These are phyloP conservation scores for Beaufortia kweichowensis DNA, from an alignment of 2,113 vertebrate genomes.

Conservation along the genomic window DNA sequence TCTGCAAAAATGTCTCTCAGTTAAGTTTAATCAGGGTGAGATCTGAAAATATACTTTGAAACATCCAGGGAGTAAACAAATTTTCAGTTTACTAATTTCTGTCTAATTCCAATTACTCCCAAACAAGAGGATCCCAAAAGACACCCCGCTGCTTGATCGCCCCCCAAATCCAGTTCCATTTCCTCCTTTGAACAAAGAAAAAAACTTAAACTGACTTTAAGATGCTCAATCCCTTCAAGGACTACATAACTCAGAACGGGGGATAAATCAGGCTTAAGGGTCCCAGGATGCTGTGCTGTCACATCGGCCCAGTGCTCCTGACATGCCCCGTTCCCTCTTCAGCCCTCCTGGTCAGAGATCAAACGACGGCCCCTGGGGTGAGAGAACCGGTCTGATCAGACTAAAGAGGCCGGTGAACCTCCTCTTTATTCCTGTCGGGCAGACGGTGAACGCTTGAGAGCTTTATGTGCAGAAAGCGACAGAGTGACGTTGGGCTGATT, in stretches of 20 bases:
- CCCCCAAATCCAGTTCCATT: constrained; percentile 33
- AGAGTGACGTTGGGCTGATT: constrained; percentile 42
- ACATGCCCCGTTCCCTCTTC: constrained; percentile 63
- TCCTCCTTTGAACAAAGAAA: constrained; percentile 31
- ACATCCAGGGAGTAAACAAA: background rate
- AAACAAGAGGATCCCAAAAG: background rate
- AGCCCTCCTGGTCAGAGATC: constrained; percentile 72
- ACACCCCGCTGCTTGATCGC: constrained; percentile 21
- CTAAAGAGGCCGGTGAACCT: constrained; percentile 68
- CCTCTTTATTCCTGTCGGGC: constrained; percentile 58
- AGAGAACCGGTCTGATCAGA: constrained; percentile 70
- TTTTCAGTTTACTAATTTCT: constrained; percentile 20
- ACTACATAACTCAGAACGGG: constrained; percentile 37
- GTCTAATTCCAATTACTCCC: constrained; percentile 8
- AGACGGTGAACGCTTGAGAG: constrained; percentile 61
- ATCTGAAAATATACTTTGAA: background rate
- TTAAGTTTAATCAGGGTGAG: constrained; percentile 4
- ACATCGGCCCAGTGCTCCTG: constrained; percentile 61
- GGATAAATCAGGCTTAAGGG: constrained; percentile 46
- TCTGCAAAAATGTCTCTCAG: constrained; percentile 10
- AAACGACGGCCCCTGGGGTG: constrained; percentile 70
- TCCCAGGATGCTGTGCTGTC: constrained; percentile 44
- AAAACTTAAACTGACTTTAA: constrained; percentile 48
- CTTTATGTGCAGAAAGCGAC: constrained; percentile 43
- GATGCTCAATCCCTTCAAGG: constrained; percentile 45